Evolutionary conservation across 2,797 vertebrate species (phyloP).

Genomic region (Kryptopterus vitreolus): DNA sequence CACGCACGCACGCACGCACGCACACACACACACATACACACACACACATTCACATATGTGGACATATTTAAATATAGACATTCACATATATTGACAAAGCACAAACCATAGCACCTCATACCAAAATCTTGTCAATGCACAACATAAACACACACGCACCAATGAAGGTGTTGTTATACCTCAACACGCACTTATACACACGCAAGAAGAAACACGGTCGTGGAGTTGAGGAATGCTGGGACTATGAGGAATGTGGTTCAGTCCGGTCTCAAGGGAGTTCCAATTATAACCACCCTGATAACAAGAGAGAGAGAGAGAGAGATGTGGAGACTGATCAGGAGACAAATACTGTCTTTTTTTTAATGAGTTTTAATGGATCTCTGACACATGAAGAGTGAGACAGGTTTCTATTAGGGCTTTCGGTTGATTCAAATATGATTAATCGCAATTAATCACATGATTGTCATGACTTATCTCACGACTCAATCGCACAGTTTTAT

Average conservation of each 20-base stretch:
- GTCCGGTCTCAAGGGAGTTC: slow-evolving; percentile 44
- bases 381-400: not conserved
- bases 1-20: not conserved
- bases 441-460: too few species aligned
- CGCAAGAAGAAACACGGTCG: slow-evolving; percentile 8
- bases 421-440: too few species aligned
- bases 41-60: not conserved
- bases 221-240: slow-evolving; percentile 61
- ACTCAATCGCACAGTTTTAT: too few species aligned
- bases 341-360: not conserved
- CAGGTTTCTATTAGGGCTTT: too few species aligned
- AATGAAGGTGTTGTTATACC: slow-evolving; percentile 2
- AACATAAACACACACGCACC: not conserved
- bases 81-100: slow-evolving; percentile 4
- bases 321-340: not conserved
- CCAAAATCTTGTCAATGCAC: not conserved
- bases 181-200: slow-evolving; percentile 19
- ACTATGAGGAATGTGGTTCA: slow-evolving; percentile 59
- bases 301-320: slow-evolving; percentile 29
- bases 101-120: not conserved
- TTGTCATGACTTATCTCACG: too few species aligned
- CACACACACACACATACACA: slow-evolving; percentile 18
- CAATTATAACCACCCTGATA: slow-evolving; percentile 8
- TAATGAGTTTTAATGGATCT: not conserved
- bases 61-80: slow-evolving; percentile 1